Evolutionary conservation across 2,113 vertebrate species (phyloP).

Genomic region (Lycaon pictus): DNA sequence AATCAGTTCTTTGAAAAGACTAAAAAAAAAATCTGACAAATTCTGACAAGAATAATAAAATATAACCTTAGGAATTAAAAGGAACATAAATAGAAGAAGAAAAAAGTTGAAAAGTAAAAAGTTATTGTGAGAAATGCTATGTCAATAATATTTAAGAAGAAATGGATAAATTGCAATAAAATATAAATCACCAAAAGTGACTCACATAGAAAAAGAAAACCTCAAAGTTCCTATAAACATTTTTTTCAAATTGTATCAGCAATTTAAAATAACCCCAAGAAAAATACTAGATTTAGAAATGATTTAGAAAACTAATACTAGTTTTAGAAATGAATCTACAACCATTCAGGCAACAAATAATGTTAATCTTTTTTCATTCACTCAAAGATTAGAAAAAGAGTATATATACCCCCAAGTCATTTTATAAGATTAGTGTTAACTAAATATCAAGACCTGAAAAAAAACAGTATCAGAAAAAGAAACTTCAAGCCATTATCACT

Average conservation of each 20-base stretch:
- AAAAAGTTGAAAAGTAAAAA: neutral
- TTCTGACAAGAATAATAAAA: constrained; percentile 39
- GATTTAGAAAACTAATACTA: neutral
- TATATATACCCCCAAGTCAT: neutral
- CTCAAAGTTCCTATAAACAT: constrained; percentile 70
- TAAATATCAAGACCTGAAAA: constrained; percentile 36
- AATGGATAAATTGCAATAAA: constrained; percentile 69
- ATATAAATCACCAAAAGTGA: constrained; percentile 70
- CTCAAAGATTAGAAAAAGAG: constrained; percentile 5
- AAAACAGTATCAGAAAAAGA: neutral
- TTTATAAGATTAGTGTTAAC: neutral
- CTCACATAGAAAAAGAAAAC: constrained; percentile 65
- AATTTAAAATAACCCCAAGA: constrained; percentile 68
- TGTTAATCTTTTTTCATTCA: neutral
- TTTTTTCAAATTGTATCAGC: constrained; percentile 49
- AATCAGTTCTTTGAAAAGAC: constrained; percentile 12
- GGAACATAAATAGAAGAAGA: neutral
- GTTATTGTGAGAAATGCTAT: constrained; percentile 30
- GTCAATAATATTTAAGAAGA: constrained; percentile 58
- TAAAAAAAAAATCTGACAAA: constrained; percentile 32
- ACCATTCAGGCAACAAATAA: constrained; percentile 53
- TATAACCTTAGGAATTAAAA: constrained; percentile 55
- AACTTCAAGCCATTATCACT: constrained; percentile 2
- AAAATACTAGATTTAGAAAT: constrained; percentile 62
- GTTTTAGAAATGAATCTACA: constrained; percentile 62